Percentiles rank a stretch among this genome's conserved stretches.
Conservation (phyloP, 2,797 vertebrate genomes). For the Taenioides sp. region DNA sequence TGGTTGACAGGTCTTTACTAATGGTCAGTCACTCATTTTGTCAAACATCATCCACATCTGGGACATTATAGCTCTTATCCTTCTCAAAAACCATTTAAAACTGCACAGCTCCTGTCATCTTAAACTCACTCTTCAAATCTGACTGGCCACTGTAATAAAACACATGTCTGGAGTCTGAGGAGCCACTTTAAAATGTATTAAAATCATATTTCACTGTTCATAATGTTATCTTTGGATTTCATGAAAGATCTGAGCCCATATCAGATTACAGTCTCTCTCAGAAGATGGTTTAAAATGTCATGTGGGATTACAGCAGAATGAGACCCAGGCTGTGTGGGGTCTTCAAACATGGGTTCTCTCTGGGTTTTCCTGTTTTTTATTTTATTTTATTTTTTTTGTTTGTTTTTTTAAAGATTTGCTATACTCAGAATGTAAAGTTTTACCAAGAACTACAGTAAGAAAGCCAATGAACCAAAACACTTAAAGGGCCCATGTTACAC, state of each 20-base stretch:
- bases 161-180: not conserved
- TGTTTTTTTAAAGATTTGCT: too few species aligned
- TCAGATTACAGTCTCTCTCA: constrained; percentile 20
- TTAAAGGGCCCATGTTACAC: too few species aligned
- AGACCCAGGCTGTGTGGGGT: not conserved
- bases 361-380: too few species aligned
- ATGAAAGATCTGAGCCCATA: constrained; percentile 27
- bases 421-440: not conserved
- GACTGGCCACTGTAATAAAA: constrained; percentile 37
- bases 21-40: constrained; percentile 16
- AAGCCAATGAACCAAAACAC: too few species aligned
- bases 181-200: not conserved
- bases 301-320: constrained; percentile 41
- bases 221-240: constrained; percentile 14
- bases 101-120: constrained; percentile 21
- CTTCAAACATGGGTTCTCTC: too few species aligned
- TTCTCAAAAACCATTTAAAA: constrained; percentile 6
- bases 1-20: constrained; percentile 25
- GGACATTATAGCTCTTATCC: constrained; percentile 20
- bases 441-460: not conserved
- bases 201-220: constrained; percentile 22
- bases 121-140: constrained; percentile 17
- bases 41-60: constrained; percentile 6
- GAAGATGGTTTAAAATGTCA: constrained; percentile 35
- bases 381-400: not conserved